Evolutionary conservation across 2,888 invertebrate species (phyloP).

Genomic region (Catocala fraxini): DNA sequence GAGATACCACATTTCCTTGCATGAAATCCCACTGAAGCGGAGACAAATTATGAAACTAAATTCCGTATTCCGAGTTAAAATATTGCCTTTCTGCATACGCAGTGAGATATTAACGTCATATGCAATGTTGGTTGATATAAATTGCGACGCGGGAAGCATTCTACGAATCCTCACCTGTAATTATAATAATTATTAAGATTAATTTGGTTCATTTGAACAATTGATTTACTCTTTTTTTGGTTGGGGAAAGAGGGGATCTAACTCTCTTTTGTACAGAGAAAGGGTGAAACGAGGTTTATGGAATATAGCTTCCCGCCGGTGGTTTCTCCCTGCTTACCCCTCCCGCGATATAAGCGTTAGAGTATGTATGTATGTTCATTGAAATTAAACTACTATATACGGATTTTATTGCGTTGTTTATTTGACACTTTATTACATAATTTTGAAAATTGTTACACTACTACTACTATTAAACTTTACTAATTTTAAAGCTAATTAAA

Average conservation of each 20-base stretch:
- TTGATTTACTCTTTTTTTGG: not conserved
- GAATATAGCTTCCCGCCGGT: too few species aligned
- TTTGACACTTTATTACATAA: too few species aligned
- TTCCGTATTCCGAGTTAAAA: conserved; percentile 54
- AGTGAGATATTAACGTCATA: conserved; percentile 59
- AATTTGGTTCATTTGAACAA: conserved; percentile 24
- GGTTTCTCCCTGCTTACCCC: too few species aligned
- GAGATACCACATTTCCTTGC: conserved; percentile 50
- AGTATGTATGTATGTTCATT: too few species aligned
- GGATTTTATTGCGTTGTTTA: too few species aligned
- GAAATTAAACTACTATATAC: too few species aligned
- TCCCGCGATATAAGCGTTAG: too few species aligned
- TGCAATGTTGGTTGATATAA: conserved; percentile 54
- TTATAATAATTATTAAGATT: conserved; percentile 17
- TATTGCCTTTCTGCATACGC: conserved; percentile 60
- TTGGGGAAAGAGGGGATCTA: not conserved
- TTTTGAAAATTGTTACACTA: too few species aligned
- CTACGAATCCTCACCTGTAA: conserved; percentile 34
- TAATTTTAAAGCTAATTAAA: too few species aligned
- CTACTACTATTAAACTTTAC: too few species aligned
- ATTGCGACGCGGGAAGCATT: conserved; percentile 44
- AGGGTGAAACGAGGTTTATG: too few species aligned
- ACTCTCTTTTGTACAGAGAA: not conserved
- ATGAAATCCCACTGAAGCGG: conserved; percentile 43
- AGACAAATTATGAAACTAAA: conserved; percentile 64